Evolutionary conservation across 2,888 invertebrate species (phyloP), one percentile per base, ranked within the genome.

Genomic region (Stictocephala bisonia): DNA sequence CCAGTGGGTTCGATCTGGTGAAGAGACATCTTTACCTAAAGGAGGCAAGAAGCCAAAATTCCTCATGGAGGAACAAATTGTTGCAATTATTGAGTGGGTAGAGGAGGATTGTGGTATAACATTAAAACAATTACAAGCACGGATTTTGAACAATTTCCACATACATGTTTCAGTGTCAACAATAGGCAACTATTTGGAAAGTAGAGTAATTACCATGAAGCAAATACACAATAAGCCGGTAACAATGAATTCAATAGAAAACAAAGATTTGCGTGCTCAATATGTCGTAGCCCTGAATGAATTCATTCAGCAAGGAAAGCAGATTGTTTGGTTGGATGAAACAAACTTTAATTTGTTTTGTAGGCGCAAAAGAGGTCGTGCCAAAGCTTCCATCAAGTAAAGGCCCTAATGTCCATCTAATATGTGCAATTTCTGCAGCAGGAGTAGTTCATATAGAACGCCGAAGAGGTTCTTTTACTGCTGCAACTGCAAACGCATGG

Each of bases 371-470:
- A 29, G 60, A 29, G 60, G 15, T n/a, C 60, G 40, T 2, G 60
- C 60, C 11, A 31, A 20, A 31, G 60, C 29, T 31, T 4, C 58
- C 29, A 3, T 20, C 53, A 53, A 58, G 58, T 27, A 58, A 26
- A 58, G 58, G 58, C 2, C 58, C 58, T 7, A 58, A 60, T 40
- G 60, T 31, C 9, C 60, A 60, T n/a, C 18, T 64, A 41, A 64
- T 64, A 2, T 64, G 40, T 35, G 64, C 64, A 18, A 64, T 64
- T 20, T 64, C 64, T 1, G 64, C 64, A 40, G 64, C 40, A 18
- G 40, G 64, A 15, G 31, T 64, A 1, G 2, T 64, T 9, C n/a
- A 1, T n/a, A 41, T 35, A 11, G 20, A 64, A 0, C 26, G 64
- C 1, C 29, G 64, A 40, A 64, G 40, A 31, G 64, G 64, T 0